These are phyloP conservation scores for Brachyistius frenatus DNA, from an alignment of 2,113 vertebrate species.

Conservation along the genomic window DNA sequence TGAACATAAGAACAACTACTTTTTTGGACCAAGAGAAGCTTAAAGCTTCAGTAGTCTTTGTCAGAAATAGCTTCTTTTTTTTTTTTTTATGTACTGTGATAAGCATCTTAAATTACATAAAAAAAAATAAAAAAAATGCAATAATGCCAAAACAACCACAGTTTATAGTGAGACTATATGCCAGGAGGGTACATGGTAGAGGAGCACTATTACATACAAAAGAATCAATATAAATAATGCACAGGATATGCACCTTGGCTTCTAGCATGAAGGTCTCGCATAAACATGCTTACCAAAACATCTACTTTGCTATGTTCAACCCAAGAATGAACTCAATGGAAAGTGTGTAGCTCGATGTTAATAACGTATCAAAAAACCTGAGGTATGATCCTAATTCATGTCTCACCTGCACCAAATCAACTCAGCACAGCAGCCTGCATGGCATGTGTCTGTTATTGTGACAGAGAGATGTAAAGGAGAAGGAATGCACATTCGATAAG, in stretches of 20 bases:
- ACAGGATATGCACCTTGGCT: too few relatives aligned
- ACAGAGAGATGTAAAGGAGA: neutral
- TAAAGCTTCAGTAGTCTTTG: neutral
- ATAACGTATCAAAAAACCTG: slow-evolving; percentile 30
- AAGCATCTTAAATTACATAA: too few relatives aligned
- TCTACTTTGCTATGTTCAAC: neutral
- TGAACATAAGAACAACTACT: neutral
- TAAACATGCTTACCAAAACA: too few relatives aligned
- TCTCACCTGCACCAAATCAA: neutral
- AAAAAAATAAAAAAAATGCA: too few relatives aligned
- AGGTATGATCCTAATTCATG: slow-evolving; percentile 26
- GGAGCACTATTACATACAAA: too few relatives aligned
- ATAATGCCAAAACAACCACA: too few relatives aligned
- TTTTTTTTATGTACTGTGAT: too few relatives aligned
- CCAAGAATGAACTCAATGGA: neutral
- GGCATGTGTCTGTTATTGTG: neutral
- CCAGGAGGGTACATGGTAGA: too few relatives aligned
- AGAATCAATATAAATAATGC: too few relatives aligned
- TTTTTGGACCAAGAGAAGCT: neutral
- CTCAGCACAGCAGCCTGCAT: slow-evolving; percentile 7
- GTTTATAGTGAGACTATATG: too few relatives aligned
- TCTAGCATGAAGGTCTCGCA: too few relatives aligned
- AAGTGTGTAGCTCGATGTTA: neutral
- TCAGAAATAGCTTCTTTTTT: too few relatives aligned
- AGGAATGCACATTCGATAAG: neutral